Conservation (phyloP, 2,888 invertebrate species). For the Synergus itoensis region DNA sequence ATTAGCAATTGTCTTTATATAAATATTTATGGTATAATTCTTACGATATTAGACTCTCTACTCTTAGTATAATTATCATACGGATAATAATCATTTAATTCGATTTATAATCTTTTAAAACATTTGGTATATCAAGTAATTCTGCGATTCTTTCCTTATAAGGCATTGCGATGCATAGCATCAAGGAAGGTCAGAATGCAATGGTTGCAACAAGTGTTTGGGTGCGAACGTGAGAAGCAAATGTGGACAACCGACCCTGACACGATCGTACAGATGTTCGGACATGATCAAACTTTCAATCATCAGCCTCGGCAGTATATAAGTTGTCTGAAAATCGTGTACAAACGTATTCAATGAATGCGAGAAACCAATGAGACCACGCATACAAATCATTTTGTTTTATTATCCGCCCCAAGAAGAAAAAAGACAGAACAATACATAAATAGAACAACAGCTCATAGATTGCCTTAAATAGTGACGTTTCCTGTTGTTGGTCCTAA, state of each 20-base stretch:
- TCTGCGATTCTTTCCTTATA: conserved; percentile 1
- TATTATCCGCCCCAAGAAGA: conserved; percentile 41
- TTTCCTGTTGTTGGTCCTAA: conserved; percentile 47
- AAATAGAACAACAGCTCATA: conserved; percentile 27
- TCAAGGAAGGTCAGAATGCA: conserved; percentile 52
- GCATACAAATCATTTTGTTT: conserved; percentile 41
- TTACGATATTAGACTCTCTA: not conserved
- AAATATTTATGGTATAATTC: not conserved
- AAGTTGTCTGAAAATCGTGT: not conserved
- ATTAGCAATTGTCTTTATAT: not conserved
- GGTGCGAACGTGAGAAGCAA: conserved; percentile 54
- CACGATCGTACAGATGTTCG: conserved; percentile 59
- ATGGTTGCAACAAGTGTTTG: conserved; percentile 48
- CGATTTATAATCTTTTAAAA: no score
- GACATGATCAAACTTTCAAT: conserved; percentile 52
- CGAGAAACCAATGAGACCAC: not conserved
- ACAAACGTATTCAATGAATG: conserved; percentile 10
- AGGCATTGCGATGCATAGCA: conserved; percentile 48
- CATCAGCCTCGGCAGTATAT: conserved; percentile 41
- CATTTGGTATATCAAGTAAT: not conserved
- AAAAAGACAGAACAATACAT: not conserved
- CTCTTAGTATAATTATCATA: not conserved
- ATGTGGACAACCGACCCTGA: conserved; percentile 69
- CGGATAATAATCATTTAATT: not conserved
- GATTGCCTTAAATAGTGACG: conserved; percentile 39